These are phyloP conservation scores for Hydrotaea diabolus DNA, from an alignment of 2,888 invertebrate species.

Conservation along the genomic window DNA sequence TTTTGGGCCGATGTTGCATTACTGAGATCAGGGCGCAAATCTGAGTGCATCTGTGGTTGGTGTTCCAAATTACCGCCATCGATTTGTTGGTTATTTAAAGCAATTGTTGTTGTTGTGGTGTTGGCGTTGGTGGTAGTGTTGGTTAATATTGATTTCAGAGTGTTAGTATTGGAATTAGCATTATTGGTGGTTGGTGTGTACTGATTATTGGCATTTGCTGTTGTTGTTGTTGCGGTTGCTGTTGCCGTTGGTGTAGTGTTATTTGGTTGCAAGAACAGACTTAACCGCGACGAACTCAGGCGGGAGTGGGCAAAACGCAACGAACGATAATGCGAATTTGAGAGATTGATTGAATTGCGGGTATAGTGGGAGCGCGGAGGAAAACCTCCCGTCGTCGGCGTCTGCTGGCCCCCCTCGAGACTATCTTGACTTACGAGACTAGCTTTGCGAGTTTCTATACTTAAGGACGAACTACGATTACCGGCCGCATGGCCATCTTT, in stretches of 20 bases:
- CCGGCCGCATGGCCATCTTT: slow-evolving; percentile 66
- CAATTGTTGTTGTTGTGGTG: slow-evolving; percentile 60
- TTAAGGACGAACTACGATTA: slow-evolving; percentile 72
- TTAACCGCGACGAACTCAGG: slow-evolving; percentile 78
- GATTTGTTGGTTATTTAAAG: slow-evolving; percentile 48
- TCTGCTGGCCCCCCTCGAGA: slow-evolving; percentile 38
- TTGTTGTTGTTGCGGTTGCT: slow-evolving; percentile 55
- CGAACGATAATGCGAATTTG: slow-evolving; percentile 80
- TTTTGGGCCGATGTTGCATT: slow-evolving; percentile 45
- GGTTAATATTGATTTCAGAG: slow-evolving; percentile 48
- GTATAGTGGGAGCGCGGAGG: slow-evolving; percentile 76
- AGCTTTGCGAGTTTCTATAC: slow-evolving; percentile 59
- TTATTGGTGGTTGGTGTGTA: slow-evolving; percentile 65
- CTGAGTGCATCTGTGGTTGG: slow-evolving; percentile 54
- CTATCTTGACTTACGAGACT: slow-evolving; percentile 60
- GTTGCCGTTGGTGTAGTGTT: slow-evolving; percentile 49
- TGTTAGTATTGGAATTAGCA: slow-evolving; percentile 49
- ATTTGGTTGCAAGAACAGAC: slow-evolving; percentile 76
- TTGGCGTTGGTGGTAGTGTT: slow-evolving; percentile 54
- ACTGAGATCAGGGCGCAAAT: slow-evolving; percentile 55
- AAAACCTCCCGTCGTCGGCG: slow-evolving; percentile 53
- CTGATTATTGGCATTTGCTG: slow-evolving; percentile 71
- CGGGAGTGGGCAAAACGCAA: slow-evolving; percentile 79
- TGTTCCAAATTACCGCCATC: slow-evolving; percentile 37
- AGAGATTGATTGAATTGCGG: slow-evolving; percentile 79